Conservation (phyloP, 2,888 invertebrate species). For the Eucera pruinosa region DNA sequence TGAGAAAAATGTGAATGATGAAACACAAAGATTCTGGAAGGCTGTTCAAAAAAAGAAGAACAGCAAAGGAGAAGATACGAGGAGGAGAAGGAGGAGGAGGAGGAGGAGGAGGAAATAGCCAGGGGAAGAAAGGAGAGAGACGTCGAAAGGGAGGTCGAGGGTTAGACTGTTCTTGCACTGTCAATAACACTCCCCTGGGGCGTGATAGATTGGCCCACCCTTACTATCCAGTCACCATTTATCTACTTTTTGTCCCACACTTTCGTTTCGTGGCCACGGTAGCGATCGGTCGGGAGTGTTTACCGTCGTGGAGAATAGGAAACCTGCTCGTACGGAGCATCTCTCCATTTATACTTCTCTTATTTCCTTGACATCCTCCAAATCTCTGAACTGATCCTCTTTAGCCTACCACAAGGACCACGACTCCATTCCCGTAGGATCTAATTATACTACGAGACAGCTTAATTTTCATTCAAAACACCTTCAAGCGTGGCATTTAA, state of each 20-base stretch:
- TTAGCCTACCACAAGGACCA: constrained; percentile 61
- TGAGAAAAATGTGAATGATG: constrained; percentile 49
- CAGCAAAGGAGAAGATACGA: constrained; percentile 38
- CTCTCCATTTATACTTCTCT: constrained; percentile 38
- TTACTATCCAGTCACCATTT: constrained; percentile 81
- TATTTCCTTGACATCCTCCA: constrained; percentile 52
- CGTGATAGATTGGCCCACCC: constrained; percentile 83
- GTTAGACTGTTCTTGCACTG: constrained; percentile 81
- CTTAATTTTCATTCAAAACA: not conserved
- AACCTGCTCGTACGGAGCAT: constrained; percentile 36
- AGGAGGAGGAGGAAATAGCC: constrained; percentile 46
- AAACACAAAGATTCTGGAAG: constrained; percentile 27
- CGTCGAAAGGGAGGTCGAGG: constrained; percentile 63
- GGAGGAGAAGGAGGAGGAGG: constrained; percentile 50
- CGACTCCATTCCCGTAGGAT: constrained; percentile 5
- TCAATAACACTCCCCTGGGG: constrained; percentile 81
- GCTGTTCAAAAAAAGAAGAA: not conserved
- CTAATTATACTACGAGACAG: constrained; percentile 10
- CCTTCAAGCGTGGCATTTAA: too few species aligned
- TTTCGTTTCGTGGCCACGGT: constrained; percentile 79
- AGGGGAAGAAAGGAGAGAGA: constrained; percentile 17
- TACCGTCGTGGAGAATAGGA: constrained; percentile 70
- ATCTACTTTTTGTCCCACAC: constrained; percentile 82
- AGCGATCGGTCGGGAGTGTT: constrained; percentile 78
- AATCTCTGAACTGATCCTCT: constrained; percentile 68